Conservation (phyloP, 1,140 invertebrate genomes). For the Brachystomella parvula region DNA sequence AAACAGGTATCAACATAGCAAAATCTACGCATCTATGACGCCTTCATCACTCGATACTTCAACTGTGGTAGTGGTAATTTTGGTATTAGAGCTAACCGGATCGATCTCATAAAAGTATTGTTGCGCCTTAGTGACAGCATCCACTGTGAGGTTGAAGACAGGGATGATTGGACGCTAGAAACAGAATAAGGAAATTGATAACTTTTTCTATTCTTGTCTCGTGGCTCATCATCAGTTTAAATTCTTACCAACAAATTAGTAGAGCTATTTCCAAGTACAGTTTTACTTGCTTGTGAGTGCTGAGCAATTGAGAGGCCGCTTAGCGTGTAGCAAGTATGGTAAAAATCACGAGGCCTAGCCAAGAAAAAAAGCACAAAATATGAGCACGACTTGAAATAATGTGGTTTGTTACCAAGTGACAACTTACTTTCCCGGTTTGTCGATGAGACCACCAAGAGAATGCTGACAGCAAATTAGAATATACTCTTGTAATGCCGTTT, state of each 20-base stretch:
- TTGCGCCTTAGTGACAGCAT: conserved; percentile 39
- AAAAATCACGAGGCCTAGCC: conserved; percentile 74
- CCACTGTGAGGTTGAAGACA: conserved; percentile 56
- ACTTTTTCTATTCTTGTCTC: not conserved
- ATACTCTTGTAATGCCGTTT: conserved; percentile 86
- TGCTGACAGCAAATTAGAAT: conserved; percentile 87
- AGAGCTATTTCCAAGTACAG: conserved; percentile 52
- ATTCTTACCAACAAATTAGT: conserved; percentile 55
- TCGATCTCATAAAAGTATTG: not conserved
- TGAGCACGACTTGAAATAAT: conserved; percentile 6
- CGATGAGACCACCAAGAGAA: conserved; percentile 79
- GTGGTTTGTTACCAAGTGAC: not conserved
- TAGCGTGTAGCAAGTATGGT: conserved; percentile 93
- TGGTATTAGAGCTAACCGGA: not conserved
- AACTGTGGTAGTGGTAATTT: not conserved
- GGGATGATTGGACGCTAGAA: conserved; percentile 53
- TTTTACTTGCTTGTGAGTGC: conserved; percentile 51
- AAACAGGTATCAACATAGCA: too few relatives aligned
- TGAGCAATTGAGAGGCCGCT: conserved; percentile 92
- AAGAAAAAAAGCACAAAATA: conserved; percentile 34
- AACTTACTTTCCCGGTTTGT: conserved; percentile 89
- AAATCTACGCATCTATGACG: too few relatives aligned
- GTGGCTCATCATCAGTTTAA: conserved; percentile 9
- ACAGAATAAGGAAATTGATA: not conserved
- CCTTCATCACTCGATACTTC: too few relatives aligned